These are phyloP conservation scores for Manacus vitellinus DNA, from an alignment of 2,113 vertebrate genomes.

Conservation along the genomic window DNA sequence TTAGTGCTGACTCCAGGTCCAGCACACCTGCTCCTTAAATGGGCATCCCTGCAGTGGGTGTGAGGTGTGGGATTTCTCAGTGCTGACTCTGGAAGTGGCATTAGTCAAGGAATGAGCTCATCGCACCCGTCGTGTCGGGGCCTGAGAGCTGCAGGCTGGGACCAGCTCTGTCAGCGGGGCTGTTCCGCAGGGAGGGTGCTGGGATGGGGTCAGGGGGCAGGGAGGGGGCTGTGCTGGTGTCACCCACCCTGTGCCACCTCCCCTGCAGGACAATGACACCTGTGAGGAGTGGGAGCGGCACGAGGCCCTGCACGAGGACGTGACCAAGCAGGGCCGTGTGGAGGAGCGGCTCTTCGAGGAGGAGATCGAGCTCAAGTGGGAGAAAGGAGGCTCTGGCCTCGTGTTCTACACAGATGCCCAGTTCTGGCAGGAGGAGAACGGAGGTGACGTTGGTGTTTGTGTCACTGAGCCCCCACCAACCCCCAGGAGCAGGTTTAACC, in stretches of 20 bases:
- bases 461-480: background rate
- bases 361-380: slow-evolving; percentile 96
- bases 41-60: background rate
- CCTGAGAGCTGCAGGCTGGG: slow-evolving; percentile 4
- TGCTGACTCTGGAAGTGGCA: slow-evolving; percentile 3
- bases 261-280: slow-evolving; percentile 74
- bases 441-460: slow-evolving; percentile 73
- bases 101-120: slow-evolving; percentile 49
- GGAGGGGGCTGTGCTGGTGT: background rate
- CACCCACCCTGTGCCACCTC: background rate
- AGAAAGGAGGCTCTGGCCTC: slow-evolving; percentile 94
- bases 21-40: slow-evolving; percentile 36
- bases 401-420: slow-evolving; percentile 98
- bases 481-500: fast-evolving
- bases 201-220: background rate
- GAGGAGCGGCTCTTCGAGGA: slow-evolving; percentile 92
- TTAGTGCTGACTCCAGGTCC: background rate
- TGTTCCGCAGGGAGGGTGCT: fast-evolving
- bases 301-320: slow-evolving; percentile 90
- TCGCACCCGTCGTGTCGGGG: background rate
- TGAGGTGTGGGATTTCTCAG: background rate
- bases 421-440: slow-evolving; percentile 91
- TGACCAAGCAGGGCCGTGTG: slow-evolving; percentile 88
- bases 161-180: background rate
- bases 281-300: slow-evolving; percentile 98